Evolutionary conservation across 2,888 invertebrate species (phyloP).

Genomic region (Drosophila nr. medialis): DNA sequence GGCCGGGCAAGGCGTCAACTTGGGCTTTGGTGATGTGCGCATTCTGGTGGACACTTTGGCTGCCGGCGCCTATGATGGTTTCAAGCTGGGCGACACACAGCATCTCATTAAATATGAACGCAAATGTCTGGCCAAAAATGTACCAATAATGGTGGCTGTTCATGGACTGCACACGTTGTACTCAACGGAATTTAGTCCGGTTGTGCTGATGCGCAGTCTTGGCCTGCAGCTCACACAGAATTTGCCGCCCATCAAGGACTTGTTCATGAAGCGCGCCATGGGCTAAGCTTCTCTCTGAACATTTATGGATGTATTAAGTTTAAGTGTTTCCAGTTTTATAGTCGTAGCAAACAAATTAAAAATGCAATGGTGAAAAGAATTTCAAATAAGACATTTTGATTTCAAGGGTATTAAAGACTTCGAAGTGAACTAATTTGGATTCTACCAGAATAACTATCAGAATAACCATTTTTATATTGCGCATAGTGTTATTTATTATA

Average conservation of each 20-base stretch:
- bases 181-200: constrained; percentile 89
- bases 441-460: too few species aligned
- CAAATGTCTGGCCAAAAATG: constrained; percentile 92
- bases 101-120: constrained; percentile 94
- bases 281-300: constrained; percentile 59
- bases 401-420: not conserved
- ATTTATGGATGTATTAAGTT: constrained; percentile 6
- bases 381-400: not conserved
- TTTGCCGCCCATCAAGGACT: constrained; percentile 89
- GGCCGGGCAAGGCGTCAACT: constrained; percentile 98
- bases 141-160: constrained; percentile 94
- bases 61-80: constrained; percentile 90
- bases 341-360: constrained; percentile 12
- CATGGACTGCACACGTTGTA: constrained; percentile 95
- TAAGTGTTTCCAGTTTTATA: constrained; percentile 57
- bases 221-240: constrained; percentile 93
- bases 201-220: constrained; percentile 92
- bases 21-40: constrained; percentile 97
- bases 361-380: constrained; percentile 20
- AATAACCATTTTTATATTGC: too few species aligned
- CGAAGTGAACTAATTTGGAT: not conserved
- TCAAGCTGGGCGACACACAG: constrained; percentile 89
- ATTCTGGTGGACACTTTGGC: constrained; percentile 90
- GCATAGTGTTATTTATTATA: not conserved
- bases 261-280: constrained; percentile 82